Evolutionary conservation across 1,140 invertebrate species (phyloP).

Genomic region (Meloidogyne hapla): DNA sequence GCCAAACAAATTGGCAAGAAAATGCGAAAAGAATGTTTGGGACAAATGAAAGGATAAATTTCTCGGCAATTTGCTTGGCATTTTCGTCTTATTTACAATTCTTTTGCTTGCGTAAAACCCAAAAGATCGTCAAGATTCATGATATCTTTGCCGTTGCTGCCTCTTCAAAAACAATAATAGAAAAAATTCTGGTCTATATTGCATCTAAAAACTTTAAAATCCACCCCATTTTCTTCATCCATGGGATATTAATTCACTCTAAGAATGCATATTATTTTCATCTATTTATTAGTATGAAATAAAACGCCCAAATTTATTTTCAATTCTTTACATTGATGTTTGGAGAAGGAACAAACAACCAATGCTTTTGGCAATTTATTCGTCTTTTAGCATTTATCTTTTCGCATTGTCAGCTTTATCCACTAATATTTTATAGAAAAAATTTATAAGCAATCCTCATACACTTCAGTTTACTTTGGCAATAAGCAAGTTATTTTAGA

Average conservation of each 20-base stretch:
- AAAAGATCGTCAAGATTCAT: neutral
- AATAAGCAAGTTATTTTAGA: too few species aligned
- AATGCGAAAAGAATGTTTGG: neutral
- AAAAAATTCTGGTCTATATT: too few species aligned
- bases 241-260: too few species aligned
- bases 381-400: neutral
- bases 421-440: neutral
- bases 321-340: neutral
- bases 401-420: too few species aligned
- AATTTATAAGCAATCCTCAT: neutral
- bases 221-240: too few species aligned
- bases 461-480: neutral
- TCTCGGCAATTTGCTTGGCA: neutral
- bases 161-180: neutral
- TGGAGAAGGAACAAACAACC: neutral
- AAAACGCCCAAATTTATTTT: neutral
- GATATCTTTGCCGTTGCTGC: neutral
- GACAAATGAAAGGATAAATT: neutral
- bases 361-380: neutral
- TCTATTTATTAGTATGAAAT: too few species aligned
- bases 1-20: neutral
- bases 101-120: too few species aligned
- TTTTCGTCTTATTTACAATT: neutral
- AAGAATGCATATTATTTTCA: too few species aligned
- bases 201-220: too few species aligned